Percentiles rank a stretch among this genome's conserved stretches.
Conservation (phyloP, 1,140 invertebrate genomes). For the Scaptodrosophila lebanonensis region DNA sequence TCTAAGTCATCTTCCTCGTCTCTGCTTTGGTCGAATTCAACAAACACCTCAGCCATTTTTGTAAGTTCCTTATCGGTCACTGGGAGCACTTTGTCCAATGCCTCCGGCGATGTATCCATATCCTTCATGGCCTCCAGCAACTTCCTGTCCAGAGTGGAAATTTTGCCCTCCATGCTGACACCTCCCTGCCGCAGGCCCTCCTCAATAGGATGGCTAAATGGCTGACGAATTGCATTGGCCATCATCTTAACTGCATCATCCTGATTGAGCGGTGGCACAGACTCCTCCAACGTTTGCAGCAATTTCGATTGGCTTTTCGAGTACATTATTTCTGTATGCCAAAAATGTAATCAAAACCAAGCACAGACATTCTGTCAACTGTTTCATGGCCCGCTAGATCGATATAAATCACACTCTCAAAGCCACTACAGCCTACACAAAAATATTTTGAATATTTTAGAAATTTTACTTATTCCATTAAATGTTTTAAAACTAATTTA, state of each 20-base stretch:
- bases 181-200: slow-evolving; percentile 6
- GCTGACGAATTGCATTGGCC: slow-evolving; percentile 42
- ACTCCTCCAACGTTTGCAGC: slow-evolving; percentile 42
- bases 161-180: slow-evolving; percentile 19
- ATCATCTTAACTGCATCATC: slow-evolving; percentile 38
- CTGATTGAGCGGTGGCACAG: slow-evolving; percentile 22
- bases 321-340: slow-evolving; percentile 23
- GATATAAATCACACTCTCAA: too few relatives aligned
- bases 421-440: too few relatives aligned
- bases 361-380: too few relatives aligned
- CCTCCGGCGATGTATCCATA: slow-evolving; percentile 17
- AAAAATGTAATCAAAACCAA: slow-evolving; percentile 19
- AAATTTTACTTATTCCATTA: too few relatives aligned
- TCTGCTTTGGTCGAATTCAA: too few relatives aligned
- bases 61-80: slow-evolving; percentile 39
- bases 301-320: slow-evolving; percentile 50
- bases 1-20: neutral
- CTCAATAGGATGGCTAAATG: slow-evolving; percentile 31
- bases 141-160: slow-evolving; percentile 44
- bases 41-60: slow-evolving; percentile 25
- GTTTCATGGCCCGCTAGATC: too few relatives aligned
- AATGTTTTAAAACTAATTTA: too few relatives aligned
- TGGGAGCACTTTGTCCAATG: slow-evolving; percentile 39
- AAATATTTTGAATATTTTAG: too few relatives aligned
- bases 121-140: slow-evolving; percentile 30